These are phyloP conservation scores for Tokudaia tokunoshimensis DNA, from an alignment of 2,797 vertebrate species.

Conservation along the genomic window DNA sequence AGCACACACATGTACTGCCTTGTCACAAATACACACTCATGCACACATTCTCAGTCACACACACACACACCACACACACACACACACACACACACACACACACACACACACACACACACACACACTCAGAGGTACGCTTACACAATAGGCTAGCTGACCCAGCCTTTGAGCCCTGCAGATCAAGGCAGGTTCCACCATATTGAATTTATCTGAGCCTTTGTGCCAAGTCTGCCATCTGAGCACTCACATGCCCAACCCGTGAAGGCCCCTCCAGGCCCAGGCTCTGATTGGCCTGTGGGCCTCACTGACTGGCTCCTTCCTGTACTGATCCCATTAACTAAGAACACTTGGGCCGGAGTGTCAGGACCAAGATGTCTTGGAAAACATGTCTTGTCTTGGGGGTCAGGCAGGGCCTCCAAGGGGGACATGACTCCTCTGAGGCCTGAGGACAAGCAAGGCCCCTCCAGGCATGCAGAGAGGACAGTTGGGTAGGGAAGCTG, in stretches of 20 bases:
- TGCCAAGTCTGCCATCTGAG: background rate
- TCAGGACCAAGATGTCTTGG: background rate
- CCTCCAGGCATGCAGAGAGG: background rate
- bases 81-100: too few relatives aligned
- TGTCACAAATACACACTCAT: background rate
- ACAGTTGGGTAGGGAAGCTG: background rate
- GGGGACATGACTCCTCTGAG: background rate
- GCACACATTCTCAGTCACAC: background rate
- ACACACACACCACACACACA: too few relatives aligned
- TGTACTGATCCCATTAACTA: background rate
- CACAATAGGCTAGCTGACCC: background rate
- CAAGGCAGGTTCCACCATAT: background rate
- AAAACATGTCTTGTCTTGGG: background rate
- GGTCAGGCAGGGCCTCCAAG: background rate
- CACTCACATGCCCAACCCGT: rapidly evolving
- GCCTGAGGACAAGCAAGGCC: background rate
- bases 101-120: too few relatives aligned
- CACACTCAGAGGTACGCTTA: background rate
- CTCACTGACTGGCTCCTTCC: background rate
- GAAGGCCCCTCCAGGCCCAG: background rate
- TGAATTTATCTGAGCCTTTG: background rate
- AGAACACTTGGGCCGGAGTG: background rate
- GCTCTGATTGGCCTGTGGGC: background rate
- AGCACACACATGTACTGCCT: background rate
- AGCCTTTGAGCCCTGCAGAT: background rate